These are phyloP conservation scores for Cecidostiba fungosa DNA, from an alignment of 2,888 invertebrate genomes.

Conservation along the genomic window DNA sequence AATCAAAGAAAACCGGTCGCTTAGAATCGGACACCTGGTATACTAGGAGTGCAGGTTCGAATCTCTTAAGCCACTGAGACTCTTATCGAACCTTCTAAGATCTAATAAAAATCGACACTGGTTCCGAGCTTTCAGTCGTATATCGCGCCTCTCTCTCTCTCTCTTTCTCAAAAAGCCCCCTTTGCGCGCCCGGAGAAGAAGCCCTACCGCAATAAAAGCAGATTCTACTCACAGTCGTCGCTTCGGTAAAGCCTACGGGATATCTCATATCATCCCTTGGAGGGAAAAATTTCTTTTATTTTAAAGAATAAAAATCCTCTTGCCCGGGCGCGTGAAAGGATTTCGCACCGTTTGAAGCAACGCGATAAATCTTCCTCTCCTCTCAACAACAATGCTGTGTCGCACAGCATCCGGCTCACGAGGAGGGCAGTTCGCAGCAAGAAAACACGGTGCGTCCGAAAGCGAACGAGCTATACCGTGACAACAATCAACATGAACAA, in stretches of 20 bases:
- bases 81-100: constrained; percentile 20
- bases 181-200: background rate
- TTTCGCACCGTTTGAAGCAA: background rate
- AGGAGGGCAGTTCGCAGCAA: too few species aligned
- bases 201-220: background rate
- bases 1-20: background rate
- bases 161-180: background rate
- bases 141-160: background rate
- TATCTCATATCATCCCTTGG: background rate
- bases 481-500: too few species aligned
- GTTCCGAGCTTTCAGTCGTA: background rate
- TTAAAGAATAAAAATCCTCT: background rate
- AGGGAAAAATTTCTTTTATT: background rate
- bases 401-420: background rate
- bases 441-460: background rate
- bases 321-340: background rate
- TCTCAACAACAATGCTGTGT: background rate
- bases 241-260: background rate
- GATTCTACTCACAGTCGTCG: background rate
- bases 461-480: background rate
- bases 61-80: constrained; percentile 14
- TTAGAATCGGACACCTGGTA: constrained; percentile 15
- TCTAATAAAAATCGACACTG: constrained; percentile 30
- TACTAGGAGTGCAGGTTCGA: background rate
- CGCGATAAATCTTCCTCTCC: background rate